phyloP scores from a whole-genome alignment of 2,797 vertebrate genomes.

The Danio kyathit region DNA sequence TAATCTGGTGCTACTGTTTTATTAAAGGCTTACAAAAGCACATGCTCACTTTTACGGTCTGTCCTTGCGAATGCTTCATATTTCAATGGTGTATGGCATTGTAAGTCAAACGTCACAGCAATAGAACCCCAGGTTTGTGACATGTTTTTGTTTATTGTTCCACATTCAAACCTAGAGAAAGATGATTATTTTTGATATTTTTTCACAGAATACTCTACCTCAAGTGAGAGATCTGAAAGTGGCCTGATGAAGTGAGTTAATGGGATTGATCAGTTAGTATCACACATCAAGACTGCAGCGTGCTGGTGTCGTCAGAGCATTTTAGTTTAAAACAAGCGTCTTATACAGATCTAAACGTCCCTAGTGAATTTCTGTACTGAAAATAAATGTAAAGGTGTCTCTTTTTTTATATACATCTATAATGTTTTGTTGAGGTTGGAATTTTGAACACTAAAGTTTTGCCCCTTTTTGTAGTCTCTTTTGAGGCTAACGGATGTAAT shows the following conservation, averaged over 20 bases:
- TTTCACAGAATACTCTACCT: constrained; percentile 38
- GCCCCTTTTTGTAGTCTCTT: constrained; percentile 14
- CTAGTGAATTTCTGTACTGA: background rate
- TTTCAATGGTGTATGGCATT: background rate
- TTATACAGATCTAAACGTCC: background rate
- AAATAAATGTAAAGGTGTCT: background rate
- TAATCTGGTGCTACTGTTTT: constrained; percentile 57
- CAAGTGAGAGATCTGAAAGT: constrained; percentile 20
- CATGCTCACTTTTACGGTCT: constrained; percentile 31
- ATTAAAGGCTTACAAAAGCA: constrained; percentile 48
- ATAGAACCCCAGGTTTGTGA: constrained; percentile 10
- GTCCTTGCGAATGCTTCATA: constrained; percentile 2
- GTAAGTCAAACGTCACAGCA: background rate
- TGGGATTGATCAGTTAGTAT: constrained; percentile 4
- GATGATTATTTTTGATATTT: constrained; percentile 32
- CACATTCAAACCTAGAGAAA: constrained; percentile 15
- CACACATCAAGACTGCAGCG: background rate
- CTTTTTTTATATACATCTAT: background rate
- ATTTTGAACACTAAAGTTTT: constrained; percentile 20
- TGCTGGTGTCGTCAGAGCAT: background rate
- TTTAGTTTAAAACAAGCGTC: background rate
- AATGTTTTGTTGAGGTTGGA: background rate
- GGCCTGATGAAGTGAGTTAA: background rate
- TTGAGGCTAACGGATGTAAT: constrained; percentile 1
- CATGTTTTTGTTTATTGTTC: constrained; percentile 22